Conservation (phyloP, 2,113 vertebrate genomes). For the Rattus rattus region DNA sequence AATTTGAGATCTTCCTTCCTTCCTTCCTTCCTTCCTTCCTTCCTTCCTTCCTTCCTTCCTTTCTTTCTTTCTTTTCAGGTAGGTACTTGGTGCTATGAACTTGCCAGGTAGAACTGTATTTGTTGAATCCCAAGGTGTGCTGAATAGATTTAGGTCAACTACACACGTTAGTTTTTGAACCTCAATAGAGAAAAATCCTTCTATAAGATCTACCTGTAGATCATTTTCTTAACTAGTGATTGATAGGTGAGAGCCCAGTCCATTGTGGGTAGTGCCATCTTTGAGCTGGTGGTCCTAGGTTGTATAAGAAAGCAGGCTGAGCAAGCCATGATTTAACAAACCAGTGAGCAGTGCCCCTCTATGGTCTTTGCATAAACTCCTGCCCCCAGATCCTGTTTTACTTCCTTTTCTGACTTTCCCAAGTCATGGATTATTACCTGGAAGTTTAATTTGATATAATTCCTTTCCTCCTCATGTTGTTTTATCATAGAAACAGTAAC, state of each 20-base stretch:
- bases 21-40: no score
- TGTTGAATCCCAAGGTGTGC: not conserved
- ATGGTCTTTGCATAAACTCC: not conserved
- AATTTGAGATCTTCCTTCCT: no score
- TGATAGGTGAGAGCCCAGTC: not conserved
- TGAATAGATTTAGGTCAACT: not conserved
- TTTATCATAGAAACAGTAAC: not conserved
- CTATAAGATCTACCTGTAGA: not conserved
- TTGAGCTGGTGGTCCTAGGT: not conserved
- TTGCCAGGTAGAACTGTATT: not conserved
- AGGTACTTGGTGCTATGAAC: not conserved
- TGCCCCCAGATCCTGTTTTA: not conserved
- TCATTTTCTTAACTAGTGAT: not conserved
- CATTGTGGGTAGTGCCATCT: not conserved
- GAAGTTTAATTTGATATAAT: not conserved
- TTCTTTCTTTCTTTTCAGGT: no score
- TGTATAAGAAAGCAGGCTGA: not conserved
- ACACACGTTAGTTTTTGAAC: not conserved
- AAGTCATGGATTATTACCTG: not conserved
- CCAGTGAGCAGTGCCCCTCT: not conserved
- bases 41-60: not conserved
- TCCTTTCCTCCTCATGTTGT: not conserved
- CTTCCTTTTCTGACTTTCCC: not conserved
- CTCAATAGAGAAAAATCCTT: not conserved
- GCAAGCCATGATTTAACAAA: not conserved